These are phyloP conservation scores for Peromyscus melanophrys DNA, from an alignment of 2,797 vertebrate species.

Conservation along the genomic window DNA sequence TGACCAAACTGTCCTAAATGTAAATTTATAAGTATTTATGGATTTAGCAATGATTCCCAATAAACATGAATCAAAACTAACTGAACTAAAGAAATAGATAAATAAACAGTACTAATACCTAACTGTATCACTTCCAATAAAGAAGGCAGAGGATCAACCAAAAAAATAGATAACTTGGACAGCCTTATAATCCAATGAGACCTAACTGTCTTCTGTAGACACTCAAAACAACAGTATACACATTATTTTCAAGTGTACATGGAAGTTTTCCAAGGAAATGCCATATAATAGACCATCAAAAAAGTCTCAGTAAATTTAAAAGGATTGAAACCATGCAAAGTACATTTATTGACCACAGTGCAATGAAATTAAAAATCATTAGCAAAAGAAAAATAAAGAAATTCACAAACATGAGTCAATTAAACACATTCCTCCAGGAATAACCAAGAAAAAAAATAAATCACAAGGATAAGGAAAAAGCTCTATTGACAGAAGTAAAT, in stretches of 20 bases:
- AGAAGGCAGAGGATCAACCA: background rate
- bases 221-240: background rate
- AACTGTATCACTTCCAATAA: background rate
- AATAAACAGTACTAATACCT: background rate
- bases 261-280: background rate
- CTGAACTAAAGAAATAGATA: background rate
- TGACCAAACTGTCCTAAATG: background rate
- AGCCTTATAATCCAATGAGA: background rate
- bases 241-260: background rate
- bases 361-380: constrained; percentile 38
- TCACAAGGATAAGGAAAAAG: background rate
- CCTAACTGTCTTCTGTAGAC: background rate
- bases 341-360: background rate
- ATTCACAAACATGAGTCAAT: background rate
- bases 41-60: background rate
- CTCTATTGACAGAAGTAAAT: background rate
- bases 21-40: background rate
- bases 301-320: background rate
- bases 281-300: background rate
- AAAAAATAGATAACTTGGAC: background rate
- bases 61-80: background rate
- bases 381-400: background rate
- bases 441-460: background rate
- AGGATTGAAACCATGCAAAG: background rate
- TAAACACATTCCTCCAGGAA: background rate